Conservation (phyloP, 2,888 invertebrate genomes). For the Salticus scenicus region DNA sequence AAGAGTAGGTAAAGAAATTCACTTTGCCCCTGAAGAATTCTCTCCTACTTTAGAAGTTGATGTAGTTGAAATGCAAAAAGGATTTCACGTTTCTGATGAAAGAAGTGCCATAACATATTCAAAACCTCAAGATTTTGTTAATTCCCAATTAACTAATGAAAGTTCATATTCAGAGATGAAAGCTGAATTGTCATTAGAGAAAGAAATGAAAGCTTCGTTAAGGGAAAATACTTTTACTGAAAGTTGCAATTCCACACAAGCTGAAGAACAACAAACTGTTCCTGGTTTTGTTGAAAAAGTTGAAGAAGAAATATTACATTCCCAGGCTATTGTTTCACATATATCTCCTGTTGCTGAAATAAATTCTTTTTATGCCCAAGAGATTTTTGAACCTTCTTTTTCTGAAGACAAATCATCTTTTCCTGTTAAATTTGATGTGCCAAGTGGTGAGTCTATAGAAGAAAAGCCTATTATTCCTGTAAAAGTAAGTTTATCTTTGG, state of each 20-base stretch:
- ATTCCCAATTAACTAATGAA: neutral
- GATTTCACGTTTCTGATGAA: neutral
- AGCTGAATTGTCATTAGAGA: neutral
- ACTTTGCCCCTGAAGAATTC: neutral
- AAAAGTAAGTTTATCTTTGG: slow-evolving; percentile 22
- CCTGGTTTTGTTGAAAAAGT: slow-evolving; percentile 32
- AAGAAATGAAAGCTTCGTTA: no score
- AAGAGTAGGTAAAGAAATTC: no score
- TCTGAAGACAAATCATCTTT: neutral
- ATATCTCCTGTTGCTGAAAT: slow-evolving; percentile 40
- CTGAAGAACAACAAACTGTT: no score
- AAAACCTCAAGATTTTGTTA: no score
- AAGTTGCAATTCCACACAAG: no score
- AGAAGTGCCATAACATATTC: neutral
- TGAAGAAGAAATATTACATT: slow-evolving; percentile 30
- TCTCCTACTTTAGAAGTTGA: neutral
- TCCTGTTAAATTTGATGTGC: neutral
- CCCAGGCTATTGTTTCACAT: slow-evolving; percentile 1
- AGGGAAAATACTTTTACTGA: no score
- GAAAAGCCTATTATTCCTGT: slow-evolving; percentile 32
- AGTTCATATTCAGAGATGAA: neutral
- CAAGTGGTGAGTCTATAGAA: neutral
- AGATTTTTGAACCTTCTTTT: slow-evolving; percentile 27
- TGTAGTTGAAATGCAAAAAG: neutral
- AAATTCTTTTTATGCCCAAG: slow-evolving; percentile 32